Evolutionary conservation across 2,113 vertebrate species (phyloP).

Genomic region (Proterorhinus semilunaris): DNA sequence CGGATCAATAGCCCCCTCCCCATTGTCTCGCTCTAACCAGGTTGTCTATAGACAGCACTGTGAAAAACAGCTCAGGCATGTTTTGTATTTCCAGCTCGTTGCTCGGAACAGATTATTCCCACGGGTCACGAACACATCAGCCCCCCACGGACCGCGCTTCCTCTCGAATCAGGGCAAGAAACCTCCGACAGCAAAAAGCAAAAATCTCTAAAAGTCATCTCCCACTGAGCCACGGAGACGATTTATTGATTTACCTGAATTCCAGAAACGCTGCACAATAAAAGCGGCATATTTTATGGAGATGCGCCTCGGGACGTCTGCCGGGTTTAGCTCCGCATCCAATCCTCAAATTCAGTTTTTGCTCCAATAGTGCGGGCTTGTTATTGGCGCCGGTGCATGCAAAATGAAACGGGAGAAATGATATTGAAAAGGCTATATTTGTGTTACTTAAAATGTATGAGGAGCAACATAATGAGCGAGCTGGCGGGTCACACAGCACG

Average conservation of each 20-base stretch:
- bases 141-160: neutral
- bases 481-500: neutral
- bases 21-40: neutral
- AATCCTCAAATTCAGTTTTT: neutral
- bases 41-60: neutral
- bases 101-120: slow-evolving; percentile 12
- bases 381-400: neutral
- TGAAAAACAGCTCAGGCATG: slow-evolving; percentile 6
- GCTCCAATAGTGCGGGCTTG: neutral
- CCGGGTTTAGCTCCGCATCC: neutral
- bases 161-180: slow-evolving; percentile 3
- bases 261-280: slow-evolving; percentile 2
- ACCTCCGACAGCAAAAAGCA: neutral
- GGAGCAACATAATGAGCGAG: neutral
- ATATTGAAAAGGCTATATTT: neutral
- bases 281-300: slow-evolving; percentile 2
- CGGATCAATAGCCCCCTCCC: neutral
- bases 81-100: slow-evolving; percentile 5
- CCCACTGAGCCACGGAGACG: neutral
- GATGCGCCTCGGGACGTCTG: slow-evolving; percentile 1
- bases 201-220: neutral
- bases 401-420: neutral
- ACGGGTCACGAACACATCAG: slow-evolving; percentile 8
- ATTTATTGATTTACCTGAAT: slow-evolving; percentile 12
- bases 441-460: neutral